Base-by-base conservation (phyloP, 2,797 vertebrate genomes). In the Cossypha caffra region DNA sequence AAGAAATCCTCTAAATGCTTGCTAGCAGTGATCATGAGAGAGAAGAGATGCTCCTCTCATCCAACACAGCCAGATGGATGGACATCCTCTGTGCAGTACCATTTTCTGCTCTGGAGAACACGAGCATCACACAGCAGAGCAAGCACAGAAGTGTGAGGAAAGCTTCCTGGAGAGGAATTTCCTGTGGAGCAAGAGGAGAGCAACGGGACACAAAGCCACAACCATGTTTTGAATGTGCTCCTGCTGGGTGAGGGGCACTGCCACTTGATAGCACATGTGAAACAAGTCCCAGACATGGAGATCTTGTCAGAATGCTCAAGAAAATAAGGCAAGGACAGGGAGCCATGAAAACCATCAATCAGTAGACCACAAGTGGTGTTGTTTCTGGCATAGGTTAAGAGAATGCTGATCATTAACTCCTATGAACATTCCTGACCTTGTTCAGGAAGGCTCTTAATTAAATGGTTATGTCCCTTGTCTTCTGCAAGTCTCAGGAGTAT, bases 371-470 rank as follows among this genome's bases (percentile, higher is more conserved):
- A 88, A 86, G 40, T 5, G 13, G 69, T 90, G 93, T 31, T 93
- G 35, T 88, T 95, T 90, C 89, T 93, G 90, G 91, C 89, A 79
- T 0, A 47, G 48, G 59, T 57, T 88, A 79, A 96, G 85, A 96
- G 85, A 73, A 48, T 14, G 42, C 35, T 88, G 58, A 62, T 84
- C 18, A 1, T 93, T 86, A 90, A 81, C 66, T 86, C 62, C 55
- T 73, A 18, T 31, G 91, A 93, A 81, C 73, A 72, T 83, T 88
- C 87, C 55, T 86, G 88, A 94, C 91, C 94, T 85, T 87, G 72
- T 37, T 93, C 68, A 78, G 89, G 66, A 95, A 93, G 45, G 69
- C 20, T 78, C 8, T 79, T 91, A 93, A 95, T 90, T 83, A 95
- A 81, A 90, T 90, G n/a, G 90, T 73, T 90, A 79, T 26, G 6